phyloP scores from a whole-genome alignment of 92 coral and sea anemone genomes.

The Phymanthus crucifer region DNA sequence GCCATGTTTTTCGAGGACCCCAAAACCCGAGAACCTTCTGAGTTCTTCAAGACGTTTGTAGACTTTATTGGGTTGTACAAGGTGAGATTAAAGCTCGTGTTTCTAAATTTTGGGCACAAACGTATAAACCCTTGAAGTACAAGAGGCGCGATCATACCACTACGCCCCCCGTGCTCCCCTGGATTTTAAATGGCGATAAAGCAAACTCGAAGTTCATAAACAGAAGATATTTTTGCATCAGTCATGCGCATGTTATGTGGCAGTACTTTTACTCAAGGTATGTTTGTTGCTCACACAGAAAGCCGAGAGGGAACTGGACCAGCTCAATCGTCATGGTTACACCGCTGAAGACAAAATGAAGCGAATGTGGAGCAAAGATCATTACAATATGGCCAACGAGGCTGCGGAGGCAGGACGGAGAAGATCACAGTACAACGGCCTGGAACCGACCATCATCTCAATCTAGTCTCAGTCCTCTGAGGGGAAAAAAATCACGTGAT shows the following conservation, averaged over 20 bases:
- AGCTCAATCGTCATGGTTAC: conserved; percentile 44
- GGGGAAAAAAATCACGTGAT: not conserved
- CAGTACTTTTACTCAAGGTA: not conserved
- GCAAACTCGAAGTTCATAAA: too few relatives aligned
- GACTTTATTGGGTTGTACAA: conserved; percentile 77
- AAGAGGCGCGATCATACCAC: too few relatives aligned
- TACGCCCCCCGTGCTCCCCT: too few relatives aligned
- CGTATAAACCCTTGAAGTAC: too few relatives aligned
- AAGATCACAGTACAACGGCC: conserved; percentile 65
- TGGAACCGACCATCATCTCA: conserved; percentile 30
- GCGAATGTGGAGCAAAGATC: conserved; percentile 41
- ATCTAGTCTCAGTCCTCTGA: not conserved
- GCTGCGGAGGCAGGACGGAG: conserved; percentile 80
- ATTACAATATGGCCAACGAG: conserved; percentile 42
- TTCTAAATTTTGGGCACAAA: too few relatives aligned
- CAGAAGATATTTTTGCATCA: too few relatives aligned
- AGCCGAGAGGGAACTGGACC: conserved; percentile 76
- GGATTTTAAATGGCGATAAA: too few relatives aligned
- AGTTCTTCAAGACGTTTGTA: conserved; percentile 84
- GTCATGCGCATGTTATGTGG: too few relatives aligned
- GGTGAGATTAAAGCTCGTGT: too few relatives aligned
- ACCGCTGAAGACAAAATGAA: conserved; percentile 51
- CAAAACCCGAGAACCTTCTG: conserved; percentile 84
- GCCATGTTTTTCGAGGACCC: conserved; percentile 84
- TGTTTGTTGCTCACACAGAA: conserved; percentile 43